Conservation (phyloP, 2,113 vertebrate species). For the Trematocara stigmaticum region DNA sequence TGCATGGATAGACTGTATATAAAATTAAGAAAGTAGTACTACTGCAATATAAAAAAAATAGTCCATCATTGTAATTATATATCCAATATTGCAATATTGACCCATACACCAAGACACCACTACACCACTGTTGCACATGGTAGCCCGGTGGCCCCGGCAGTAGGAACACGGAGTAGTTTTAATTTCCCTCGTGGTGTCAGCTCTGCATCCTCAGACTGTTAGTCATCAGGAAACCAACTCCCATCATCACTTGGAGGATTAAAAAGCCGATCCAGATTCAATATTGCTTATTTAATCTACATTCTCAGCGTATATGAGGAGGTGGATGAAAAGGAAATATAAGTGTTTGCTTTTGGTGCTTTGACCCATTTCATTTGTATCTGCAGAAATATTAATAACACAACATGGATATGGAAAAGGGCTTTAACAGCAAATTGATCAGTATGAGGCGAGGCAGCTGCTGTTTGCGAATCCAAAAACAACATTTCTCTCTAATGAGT, state of each 20-base stretch:
- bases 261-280: not conserved
- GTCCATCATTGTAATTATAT: not conserved
- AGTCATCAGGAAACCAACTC: slow-evolving; percentile 16
- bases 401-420: slow-evolving; percentile 5
- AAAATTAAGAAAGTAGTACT: not conserved
- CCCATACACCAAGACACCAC: not conserved
- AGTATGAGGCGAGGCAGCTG: slow-evolving; percentile 12
- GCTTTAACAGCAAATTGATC: slow-evolving; percentile 22
- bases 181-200: slow-evolving; percentile 14
- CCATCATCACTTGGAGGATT: slow-evolving; percentile 1
- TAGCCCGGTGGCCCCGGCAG: not conserved
- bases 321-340: slow-evolving; percentile 17
- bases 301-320: not conserved
- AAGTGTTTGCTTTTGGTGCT: not conserved
- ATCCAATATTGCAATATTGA: not conserved
- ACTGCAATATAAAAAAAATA: not conserved
- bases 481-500: slow-evolving; percentile 31
- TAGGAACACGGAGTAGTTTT: not conserved
- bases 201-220: not conserved
- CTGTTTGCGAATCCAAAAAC: slow-evolving; percentile 26
- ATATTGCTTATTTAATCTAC: not conserved
- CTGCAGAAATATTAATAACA: slow-evolving; percentile 35
- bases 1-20: not conserved
- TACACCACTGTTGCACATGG: not conserved
- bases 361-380: slow-evolving; percentile 42